A percentile compares a stretch with the other conserved stretches of the same genome.
phyloP scores from a whole-genome alignment of 2,888 invertebrate genomes.

The Poecilus cupreus region DNA sequence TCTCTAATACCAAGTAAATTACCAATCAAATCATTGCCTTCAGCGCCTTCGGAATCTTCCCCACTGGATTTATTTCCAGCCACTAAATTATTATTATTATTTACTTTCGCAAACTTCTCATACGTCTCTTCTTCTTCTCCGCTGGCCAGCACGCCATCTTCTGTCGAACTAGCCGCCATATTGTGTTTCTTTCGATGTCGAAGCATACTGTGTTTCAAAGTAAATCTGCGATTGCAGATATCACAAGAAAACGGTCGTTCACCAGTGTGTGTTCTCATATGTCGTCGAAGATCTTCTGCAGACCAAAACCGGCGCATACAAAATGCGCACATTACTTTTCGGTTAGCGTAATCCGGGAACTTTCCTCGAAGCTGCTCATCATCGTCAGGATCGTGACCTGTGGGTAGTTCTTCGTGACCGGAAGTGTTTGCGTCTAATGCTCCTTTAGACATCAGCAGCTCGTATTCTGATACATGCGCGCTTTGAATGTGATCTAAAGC shows the following conservation, averaged over 20 bases:
- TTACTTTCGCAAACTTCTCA: slow-evolving; percentile 65
- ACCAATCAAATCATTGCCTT: slow-evolving; percentile 87
- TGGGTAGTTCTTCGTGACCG: slow-evolving; percentile 69
- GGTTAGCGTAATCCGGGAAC: slow-evolving; percentile 90
- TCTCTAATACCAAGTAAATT: slow-evolving; percentile 92
- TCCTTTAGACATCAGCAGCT: slow-evolving; percentile 87
- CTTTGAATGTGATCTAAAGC: slow-evolving; percentile 88
- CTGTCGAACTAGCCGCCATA: slow-evolving; percentile 68
- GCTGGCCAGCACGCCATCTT: slow-evolving; percentile 73
- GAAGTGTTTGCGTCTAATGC: slow-evolving; percentile 80
- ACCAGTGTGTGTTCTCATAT: slow-evolving; percentile 95
- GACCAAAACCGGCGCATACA: slow-evolving; percentile 97
- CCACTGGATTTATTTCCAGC: slow-evolving; percentile 72
- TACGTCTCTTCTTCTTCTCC: slow-evolving; percentile 71
- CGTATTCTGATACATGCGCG: slow-evolving; percentile 85
- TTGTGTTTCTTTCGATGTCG: slow-evolving; percentile 93
- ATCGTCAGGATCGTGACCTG: slow-evolving; percentile 77
- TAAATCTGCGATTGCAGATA: slow-evolving; percentile 90
- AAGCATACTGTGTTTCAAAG: slow-evolving; percentile 95
- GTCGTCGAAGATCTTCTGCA: slow-evolving; percentile 92
- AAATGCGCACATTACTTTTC: slow-evolving; percentile 93
- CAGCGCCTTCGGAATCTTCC: slow-evolving; percentile 73
- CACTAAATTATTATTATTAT: slow-evolving; percentile 73
- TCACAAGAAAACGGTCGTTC: slow-evolving; percentile 95
- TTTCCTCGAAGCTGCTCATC: slow-evolving; percentile 84